Base-by-base conservation (phyloP, 2,888 invertebrate species). In the Cosmia pyralina region DNA sequence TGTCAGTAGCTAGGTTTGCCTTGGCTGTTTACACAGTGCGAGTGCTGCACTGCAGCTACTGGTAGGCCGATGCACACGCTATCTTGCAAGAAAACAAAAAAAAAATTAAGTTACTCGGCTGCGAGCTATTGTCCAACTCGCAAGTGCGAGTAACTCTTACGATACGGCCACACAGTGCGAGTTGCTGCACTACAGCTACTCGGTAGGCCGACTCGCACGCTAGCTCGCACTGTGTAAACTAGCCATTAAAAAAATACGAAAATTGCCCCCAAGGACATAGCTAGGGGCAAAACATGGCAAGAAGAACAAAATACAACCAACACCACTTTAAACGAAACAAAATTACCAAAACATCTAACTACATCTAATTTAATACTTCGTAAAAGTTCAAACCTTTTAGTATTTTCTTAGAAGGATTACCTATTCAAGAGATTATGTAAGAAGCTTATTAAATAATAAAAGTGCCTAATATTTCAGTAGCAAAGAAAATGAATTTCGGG, bases 331-430 rank as follows among this genome's bases (percentile, higher is more conserved):
- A 38, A n/a, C 22, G 19, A 22, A 52, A 46, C 19, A 58, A 69
- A 70, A 77, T 67, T 63, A 53, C 28, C 15, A 62, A 82, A 72
- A 55, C 7, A 69, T 72, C 22, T 77, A 62, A 44, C 60, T 55
- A 48, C 41, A 11, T 55, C 53, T 60, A 68, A 69, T 74, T 68
- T 62, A 74, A 70, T 76, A 72, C 63, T 76, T 67, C 28, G 41
- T 62, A 59, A 81, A 83, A 84, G 69, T 79, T 81, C 75, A 84
- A 81, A 79, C 70, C 76, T 79, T 76, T 81, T 80, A 77, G 72
- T 72, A 72, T 73, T 75, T 69, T 72, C 73, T 76, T 64, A 74
- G 73, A 85, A 80, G 79, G 79, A 86, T 86, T 84, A 79, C 62
- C 63, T 77, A 84, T 77, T 82, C 59, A 79, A 77, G 77, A 71